These are phyloP conservation scores for Archilochus colubris DNA, from an alignment of 2,113 vertebrate species.

Conservation along the genomic window DNA sequence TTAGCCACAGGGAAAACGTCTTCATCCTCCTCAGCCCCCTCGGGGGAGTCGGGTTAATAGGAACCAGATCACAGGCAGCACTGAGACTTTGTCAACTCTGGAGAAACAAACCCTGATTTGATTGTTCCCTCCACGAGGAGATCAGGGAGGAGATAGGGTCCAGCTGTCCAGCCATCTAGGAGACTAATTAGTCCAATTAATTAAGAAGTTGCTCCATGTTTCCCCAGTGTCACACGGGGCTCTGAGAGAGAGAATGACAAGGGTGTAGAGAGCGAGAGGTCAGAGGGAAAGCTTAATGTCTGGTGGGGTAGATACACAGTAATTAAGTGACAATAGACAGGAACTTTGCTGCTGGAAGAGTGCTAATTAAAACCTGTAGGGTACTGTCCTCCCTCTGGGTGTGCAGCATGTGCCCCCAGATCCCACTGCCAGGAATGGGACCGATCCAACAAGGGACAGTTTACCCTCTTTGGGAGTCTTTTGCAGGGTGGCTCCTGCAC, in stretches of 20 bases:
- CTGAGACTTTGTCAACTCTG: conserved; percentile 20
- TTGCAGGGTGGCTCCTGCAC: neutral
- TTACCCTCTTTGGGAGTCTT: rapidly evolving
- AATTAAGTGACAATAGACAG: conserved; percentile 67
- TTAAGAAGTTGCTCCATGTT: conserved; percentile 77
- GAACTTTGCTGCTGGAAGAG: conserved; percentile 47
- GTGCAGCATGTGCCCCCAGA: neutral
- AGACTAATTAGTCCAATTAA: conserved; percentile 94
- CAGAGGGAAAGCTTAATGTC: conserved; percentile 36
- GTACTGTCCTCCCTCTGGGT: neutral
- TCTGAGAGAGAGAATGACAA: neutral
- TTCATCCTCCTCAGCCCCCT: neutral
- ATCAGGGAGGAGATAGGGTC: conserved; percentile 69
- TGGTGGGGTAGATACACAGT: conserved; percentile 53
- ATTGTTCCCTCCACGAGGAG: conserved; percentile 45
- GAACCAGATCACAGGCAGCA: neutral
- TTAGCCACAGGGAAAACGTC: conserved; percentile 22
- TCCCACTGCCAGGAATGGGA: neutral
- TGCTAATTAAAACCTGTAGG: conserved; percentile 66
- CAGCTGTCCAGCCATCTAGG: conserved; percentile 89
- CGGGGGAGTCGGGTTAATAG: conserved; percentile 37
- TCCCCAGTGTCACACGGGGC: conserved; percentile 62
- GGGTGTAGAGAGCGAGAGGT: conserved; percentile 56
- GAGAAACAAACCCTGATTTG: conserved; percentile 17
- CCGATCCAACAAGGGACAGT: neutral